Evolutionary conservation across 2,113 vertebrate genomes (phyloP).

Genomic region (Ptychochromis oligacanthus): DNA sequence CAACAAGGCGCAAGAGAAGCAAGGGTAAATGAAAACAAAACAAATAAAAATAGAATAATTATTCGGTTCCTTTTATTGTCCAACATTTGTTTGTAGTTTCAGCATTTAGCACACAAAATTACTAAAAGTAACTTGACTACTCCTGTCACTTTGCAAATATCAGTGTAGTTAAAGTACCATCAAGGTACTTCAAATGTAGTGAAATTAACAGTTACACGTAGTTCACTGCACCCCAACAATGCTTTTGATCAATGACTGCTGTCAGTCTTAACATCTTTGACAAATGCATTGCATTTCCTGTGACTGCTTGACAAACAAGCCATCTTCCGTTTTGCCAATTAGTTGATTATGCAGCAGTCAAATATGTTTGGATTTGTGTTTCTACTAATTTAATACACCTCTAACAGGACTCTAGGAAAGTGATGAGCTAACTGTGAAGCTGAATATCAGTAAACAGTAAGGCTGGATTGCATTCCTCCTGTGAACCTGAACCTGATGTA

Average conservation of each 20-base stretch:
- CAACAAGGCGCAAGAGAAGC: background rate
- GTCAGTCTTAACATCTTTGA: background rate
- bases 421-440: background rate
- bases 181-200: too few species aligned
- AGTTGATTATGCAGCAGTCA: background rate
- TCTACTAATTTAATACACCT: background rate
- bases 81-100: background rate
- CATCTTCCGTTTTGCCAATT: background rate
- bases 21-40: background rate
- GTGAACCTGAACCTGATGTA: too few species aligned
- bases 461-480: background rate
- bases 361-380: background rate
- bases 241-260: background rate
- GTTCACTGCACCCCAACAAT: background rate
- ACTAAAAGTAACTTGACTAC: background rate
- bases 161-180: too few species aligned
- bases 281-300: background rate
- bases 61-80: background rate
- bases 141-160: background rate
- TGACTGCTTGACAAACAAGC: background rate
- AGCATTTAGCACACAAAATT: background rate
- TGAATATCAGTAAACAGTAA: background rate
- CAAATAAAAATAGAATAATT: background rate
- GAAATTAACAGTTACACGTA: too few species aligned
- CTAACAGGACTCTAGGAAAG: background rate